These are phyloP conservation scores for Ephydatia muelleri DNA, from an alignment of 37 sponge, comb jelly and placozoan species.

Conservation along the genomic window DNA sequence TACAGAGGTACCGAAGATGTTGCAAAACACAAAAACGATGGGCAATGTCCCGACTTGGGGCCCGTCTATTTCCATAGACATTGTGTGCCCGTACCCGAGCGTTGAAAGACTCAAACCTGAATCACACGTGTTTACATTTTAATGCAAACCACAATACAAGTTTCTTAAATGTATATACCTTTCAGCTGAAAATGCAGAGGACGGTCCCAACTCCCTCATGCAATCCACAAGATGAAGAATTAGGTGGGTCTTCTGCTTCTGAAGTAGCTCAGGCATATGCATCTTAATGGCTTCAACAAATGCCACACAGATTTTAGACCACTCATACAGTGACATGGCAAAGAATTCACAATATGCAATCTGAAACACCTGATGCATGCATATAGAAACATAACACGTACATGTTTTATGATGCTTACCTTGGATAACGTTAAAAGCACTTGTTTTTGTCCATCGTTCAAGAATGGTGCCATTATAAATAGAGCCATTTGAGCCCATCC, in stretches of 20 bases:
- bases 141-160: background rate
- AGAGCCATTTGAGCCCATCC: conserved; percentile 28
- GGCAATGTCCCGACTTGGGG: conserved; percentile 55
- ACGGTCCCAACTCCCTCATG: conserved; percentile 55
- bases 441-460: background rate
- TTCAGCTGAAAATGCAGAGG: conserved; percentile 39
- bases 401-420: background rate
- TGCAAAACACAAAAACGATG: conserved; percentile 3
- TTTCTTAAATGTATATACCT: conserved; percentile 15
- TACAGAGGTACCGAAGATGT: conserved; percentile 23
- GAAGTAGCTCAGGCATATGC: conserved; percentile 6
- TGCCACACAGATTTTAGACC: background rate
- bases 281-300: conserved; percentile 19
- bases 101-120: conserved; percentile 60
- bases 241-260: conserved; percentile 36
- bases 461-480: conserved; percentile 16
- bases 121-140: background rate
- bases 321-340: background rate
- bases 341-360: conserved; percentile 18
- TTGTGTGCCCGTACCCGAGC: conserved; percentile 21
- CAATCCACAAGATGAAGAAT: conserved; percentile 39
- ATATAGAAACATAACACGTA: no score
- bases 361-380: conserved; percentile 21
- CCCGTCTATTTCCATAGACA: conserved; percentile 38
- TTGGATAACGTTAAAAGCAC: background rate